Percentiles rank a stretch among this genome's conserved stretches.
These are phyloP conservation scores for Megaceryle torquata DNA, from an alignment of 2,113 vertebrate species.

Conservation along the genomic window DNA sequence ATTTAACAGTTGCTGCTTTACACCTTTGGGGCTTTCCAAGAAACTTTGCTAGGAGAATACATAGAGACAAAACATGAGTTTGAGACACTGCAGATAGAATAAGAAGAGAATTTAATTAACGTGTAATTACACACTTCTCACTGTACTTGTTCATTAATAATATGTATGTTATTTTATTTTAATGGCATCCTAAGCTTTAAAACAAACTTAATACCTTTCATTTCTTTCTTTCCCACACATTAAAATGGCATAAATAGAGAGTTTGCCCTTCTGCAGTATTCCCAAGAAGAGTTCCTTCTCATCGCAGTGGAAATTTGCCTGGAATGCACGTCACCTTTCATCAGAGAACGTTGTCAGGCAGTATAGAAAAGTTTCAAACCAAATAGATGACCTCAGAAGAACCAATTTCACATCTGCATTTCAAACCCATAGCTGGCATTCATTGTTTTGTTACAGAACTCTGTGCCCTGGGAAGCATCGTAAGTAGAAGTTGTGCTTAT, in stretches of 20 bases:
- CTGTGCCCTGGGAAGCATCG: not conserved
- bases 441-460: not conserved
- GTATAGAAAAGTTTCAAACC: not conserved
- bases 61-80: not conserved
- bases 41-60: not conserved
- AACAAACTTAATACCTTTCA: not conserved
- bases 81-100: not conserved
- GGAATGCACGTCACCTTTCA: not conserved
- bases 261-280: not conserved
- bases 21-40: not conserved
- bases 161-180: not conserved
- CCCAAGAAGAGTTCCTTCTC: not conserved
- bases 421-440: not conserved
- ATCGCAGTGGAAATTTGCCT: not conserved
- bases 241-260: not conserved
- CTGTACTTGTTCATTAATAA: not conserved
- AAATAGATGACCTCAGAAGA: not conserved
- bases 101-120: constrained; percentile 18
- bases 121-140: not conserved
- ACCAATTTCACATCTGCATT: not conserved
- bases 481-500: too few species aligned
- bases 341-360: not conserved
- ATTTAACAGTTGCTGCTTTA: not conserved
- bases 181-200: not conserved
- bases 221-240: not conserved